These are phyloP conservation scores for Elgaria multicarinata DNA, from an alignment of 2,113 vertebrate genomes.

Conservation along the genomic window DNA sequence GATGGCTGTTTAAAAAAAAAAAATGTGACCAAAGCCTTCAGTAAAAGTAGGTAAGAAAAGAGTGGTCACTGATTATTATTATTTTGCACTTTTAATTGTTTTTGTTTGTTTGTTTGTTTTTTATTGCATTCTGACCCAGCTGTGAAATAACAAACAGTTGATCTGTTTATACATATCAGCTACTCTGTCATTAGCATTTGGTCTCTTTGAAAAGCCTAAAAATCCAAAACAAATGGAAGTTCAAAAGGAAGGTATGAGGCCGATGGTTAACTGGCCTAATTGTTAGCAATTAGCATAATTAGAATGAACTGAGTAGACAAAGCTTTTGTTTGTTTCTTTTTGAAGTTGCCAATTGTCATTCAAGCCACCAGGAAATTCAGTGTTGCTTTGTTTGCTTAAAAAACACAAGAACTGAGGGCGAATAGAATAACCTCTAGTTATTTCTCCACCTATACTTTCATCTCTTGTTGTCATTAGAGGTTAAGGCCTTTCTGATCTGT, in stretches of 20 bases:
- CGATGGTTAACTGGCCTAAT: not conserved
- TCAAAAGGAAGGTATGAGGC: not conserved
- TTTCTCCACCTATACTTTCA: conserved; percentile 3
- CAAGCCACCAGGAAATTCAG: not conserved
- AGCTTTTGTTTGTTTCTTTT: not conserved
- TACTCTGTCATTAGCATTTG: not conserved
- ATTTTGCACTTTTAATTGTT: not conserved
- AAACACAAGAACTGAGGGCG: not conserved
- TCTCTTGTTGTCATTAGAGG: not conserved
- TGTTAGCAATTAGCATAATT: not conserved
- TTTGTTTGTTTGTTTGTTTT: not conserved
- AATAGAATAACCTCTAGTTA: not conserved
- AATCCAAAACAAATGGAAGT: conserved; percentile 7
- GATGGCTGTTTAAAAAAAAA: conserved; percentile 1
- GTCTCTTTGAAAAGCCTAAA: not conserved
- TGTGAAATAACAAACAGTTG: not conserved
- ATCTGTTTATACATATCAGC: not conserved
- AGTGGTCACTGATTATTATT: no score
- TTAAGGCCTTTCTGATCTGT: not conserved
- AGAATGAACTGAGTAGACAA: not conserved
- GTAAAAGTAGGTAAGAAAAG: not conserved
- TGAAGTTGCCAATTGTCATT: conserved; percentile 7
- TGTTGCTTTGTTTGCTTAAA: not conserved
- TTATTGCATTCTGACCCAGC: not conserved
- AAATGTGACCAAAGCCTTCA: not conserved